Percentiles rank a stretch among this genome's conserved stretches.
These are phyloP conservation scores for Troides helena DNA, from an alignment of 2,888 invertebrate species.

Conservation along the genomic window DNA sequence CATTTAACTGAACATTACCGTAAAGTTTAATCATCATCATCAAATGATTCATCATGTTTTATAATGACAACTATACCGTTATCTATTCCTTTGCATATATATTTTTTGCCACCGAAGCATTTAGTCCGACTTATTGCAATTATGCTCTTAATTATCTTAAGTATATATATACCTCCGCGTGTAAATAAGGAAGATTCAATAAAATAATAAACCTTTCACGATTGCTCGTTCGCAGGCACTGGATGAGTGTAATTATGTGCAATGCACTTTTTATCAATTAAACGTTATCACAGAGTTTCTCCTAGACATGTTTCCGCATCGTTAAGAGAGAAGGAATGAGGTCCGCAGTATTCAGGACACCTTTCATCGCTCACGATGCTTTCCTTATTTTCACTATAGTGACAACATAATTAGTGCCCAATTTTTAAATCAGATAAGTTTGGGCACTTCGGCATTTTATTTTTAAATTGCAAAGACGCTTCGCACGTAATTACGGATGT, in stretches of 20 bases:
- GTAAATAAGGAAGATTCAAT: too few species aligned
- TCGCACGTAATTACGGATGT: neutral
- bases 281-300: conserved; percentile 18
- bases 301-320: conserved; percentile 26
- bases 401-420: conserved; percentile 19
- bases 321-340: conserved; percentile 20
- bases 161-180: too few species aligned
- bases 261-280: conserved; percentile 19
- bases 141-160: too few species aligned
- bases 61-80: too few species aligned
- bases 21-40: too few species aligned
- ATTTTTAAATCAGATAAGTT: conserved; percentile 20
- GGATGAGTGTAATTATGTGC: conserved; percentile 18
- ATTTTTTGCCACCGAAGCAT: too few species aligned
- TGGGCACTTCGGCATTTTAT: neutral
- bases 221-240: neutral
- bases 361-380: conserved; percentile 19
- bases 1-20: too few species aligned
- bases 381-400: conserved; percentile 23
- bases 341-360: conserved; percentile 24
- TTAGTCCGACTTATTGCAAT: too few species aligned
- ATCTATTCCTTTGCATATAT: too few species aligned
- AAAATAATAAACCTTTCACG: neutral
- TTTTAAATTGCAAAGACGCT: conserved; percentile 7
- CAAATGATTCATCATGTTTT: too few species aligned